These are phyloP conservation scores for Benitochromis conjunctus DNA, from an alignment of 2,113 vertebrate species.

Conservation along the genomic window DNA sequence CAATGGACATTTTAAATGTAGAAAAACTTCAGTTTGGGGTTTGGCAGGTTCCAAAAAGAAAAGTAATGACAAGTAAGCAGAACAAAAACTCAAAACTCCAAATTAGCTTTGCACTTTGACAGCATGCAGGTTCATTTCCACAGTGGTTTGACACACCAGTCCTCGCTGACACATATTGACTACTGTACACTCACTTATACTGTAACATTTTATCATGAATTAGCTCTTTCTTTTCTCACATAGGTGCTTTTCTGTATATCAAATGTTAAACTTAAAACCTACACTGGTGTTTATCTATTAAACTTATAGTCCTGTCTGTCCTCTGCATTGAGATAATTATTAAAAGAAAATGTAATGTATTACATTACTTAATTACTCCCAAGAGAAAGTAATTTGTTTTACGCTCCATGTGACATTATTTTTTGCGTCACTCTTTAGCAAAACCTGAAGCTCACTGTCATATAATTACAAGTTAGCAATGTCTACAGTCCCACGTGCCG, in stretches of 20 bases:
- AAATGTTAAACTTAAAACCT: background rate
- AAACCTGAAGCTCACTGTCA: background rate
- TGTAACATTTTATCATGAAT: background rate
- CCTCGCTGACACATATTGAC: background rate
- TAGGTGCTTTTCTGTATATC: background rate
- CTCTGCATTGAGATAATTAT: background rate
- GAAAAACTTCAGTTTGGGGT: background rate
- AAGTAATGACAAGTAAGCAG: background rate
- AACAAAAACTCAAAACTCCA: background rate
- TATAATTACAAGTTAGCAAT: background rate
- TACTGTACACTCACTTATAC: background rate
- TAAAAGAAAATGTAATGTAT: background rate
- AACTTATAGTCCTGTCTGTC: background rate
- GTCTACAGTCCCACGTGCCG: background rate
- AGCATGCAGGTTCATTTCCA: fast-evolving
- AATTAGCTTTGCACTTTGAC: background rate
- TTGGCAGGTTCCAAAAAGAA: background rate
- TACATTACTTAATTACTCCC: background rate
- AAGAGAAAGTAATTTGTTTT: background rate
- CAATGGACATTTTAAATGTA: background rate
- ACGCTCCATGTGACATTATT: background rate
- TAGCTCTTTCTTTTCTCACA: background rate
- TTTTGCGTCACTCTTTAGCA: background rate
- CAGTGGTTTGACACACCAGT: background rate
- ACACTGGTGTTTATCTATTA: background rate